Percentiles rank a stretch among this genome's conserved stretches.
Conservation (phyloP, 2,113 vertebrate species). For the Varanus komodoensis region DNA sequence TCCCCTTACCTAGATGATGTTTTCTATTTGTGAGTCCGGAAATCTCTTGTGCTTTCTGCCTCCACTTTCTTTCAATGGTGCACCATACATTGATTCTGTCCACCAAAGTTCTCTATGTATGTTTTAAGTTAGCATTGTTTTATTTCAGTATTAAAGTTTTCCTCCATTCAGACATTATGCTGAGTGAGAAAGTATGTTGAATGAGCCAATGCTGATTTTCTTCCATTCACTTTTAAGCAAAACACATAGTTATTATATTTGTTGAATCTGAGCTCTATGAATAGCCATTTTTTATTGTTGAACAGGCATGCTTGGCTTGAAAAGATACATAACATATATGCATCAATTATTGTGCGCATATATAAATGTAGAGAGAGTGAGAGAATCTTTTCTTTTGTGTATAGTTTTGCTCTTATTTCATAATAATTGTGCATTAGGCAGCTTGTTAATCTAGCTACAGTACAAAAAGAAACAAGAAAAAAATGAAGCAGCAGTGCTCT, state of each 20-base stretch:
- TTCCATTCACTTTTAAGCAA: neutral
- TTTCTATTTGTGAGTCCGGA: too few relatives aligned
- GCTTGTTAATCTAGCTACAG: constrained; percentile 47
- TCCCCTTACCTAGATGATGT: neutral
- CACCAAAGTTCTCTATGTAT: too few relatives aligned
- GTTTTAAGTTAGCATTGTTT: neutral
- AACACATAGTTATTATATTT: neutral
- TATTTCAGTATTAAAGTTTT: neutral
- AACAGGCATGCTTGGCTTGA: constrained; percentile 28
- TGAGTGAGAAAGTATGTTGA: neutral
- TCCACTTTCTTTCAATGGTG: neutral
- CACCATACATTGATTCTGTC: neutral
- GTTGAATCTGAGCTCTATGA: neutral
- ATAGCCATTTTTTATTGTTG: neutral
- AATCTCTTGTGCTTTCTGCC: neutral
- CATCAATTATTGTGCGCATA: neutral
- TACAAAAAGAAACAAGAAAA: constrained; percentile 45
- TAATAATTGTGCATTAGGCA: constrained; percentile 40
- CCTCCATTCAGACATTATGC: neutral
- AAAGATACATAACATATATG: neutral
- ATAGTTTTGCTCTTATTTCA: constrained; percentile 25
- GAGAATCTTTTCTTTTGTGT: constrained; percentile 2
- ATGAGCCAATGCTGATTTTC: neutral
- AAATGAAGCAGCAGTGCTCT: constrained; percentile 2
- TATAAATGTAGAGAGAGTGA: neutral